Percentiles rank a stretch among this genome's conserved stretches.
Conservation (phyloP, 2,113 vertebrate genomes). For the Struthio camelus region DNA sequence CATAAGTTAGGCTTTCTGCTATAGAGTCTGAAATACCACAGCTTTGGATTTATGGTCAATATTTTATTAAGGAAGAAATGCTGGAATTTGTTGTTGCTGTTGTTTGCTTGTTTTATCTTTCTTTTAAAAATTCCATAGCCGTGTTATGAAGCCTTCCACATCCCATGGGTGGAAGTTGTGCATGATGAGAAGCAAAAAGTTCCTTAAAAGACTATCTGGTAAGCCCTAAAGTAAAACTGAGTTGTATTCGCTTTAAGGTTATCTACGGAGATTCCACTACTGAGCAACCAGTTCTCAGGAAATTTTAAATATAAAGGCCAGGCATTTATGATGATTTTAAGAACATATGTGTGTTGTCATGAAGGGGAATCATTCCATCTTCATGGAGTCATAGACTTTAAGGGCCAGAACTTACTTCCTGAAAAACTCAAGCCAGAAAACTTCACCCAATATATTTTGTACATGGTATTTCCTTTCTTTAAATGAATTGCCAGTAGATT, state of each 20-base stretch:
- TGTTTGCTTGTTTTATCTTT: neutral
- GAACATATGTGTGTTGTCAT: slow-evolving; percentile 9
- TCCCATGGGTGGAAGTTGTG: neutral
- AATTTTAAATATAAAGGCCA: slow-evolving; percentile 21
- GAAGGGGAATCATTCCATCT: slow-evolving; percentile 20
- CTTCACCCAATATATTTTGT: slow-evolving; percentile 3
- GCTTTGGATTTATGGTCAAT: neutral
- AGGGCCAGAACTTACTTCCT: slow-evolving; percentile 32
- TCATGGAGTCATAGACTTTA: slow-evolving; percentile 4
- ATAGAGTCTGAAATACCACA: fast-evolving
- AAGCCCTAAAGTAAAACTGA: slow-evolving; percentile 15
- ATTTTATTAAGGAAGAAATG: neutral
- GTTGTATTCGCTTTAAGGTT: neutral
- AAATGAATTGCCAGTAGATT: slow-evolving; percentile 22
- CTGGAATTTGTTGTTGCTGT: neutral
- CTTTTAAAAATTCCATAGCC: neutral
- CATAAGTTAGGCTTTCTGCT: neutral
- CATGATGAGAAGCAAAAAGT: neutral
- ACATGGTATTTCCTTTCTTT: slow-evolving; percentile 26
- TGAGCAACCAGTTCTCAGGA: slow-evolving; percentile 31
- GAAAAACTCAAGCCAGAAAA: slow-evolving; percentile 12
- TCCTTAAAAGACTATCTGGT: neutral
- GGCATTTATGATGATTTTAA: slow-evolving; percentile 28
- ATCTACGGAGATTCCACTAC: slow-evolving; percentile 17
- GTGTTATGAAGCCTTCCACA: neutral